Base-by-base conservation (phyloP, 2,113 vertebrate species). In the Leptobrachium leishanense region DNA sequence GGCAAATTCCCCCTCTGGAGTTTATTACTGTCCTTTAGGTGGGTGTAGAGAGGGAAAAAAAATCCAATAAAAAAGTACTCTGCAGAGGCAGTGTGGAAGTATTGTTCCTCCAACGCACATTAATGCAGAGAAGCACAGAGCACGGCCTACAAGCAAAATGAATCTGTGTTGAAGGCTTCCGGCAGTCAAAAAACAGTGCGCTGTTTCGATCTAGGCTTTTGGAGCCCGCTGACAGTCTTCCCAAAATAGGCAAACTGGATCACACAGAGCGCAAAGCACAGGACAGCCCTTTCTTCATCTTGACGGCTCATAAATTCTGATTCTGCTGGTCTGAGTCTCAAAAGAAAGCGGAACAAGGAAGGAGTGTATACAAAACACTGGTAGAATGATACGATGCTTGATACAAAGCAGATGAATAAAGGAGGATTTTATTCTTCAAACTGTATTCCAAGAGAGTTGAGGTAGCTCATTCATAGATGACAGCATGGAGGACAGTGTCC, bases 61-160 rank as follows among this genome's bases (percentile, higher is more conserved):
- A 65, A 15, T 43, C 46, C 75, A 77, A 57, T 57, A 44, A 20
- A 20, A 59, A 31, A 20, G 11, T 9, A 50, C 67, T 12, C 10
- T 40, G 41, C 75, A 43, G 13, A 6, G n/a, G 62, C 31, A 64
- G 31, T 64, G 31, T 64, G n/a, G 62, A 59, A 54, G 75, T 57
- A 62, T 20, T 31, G 53, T 15, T 77, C 75, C 66, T 70, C 76
- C 67, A 70, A 69, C 75, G 75, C 75, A 77, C 53, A 69, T n/a
- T 41, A 39, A 40, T 76, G 4, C 55, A 43, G 57, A 57, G 53
- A 12, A 77, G 66, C 40, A 62, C 62, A 53, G 68, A 70, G 72
- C n/a, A 1, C 64, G 55, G 73, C 62, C 64, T 57, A 2, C 5
- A 64, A 57, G 39, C 42, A 64, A 42, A 67, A 20, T 41, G 39